Base-by-base conservation (phyloP, 2,797 vertebrate species). In the Spea hammondii region DNA sequence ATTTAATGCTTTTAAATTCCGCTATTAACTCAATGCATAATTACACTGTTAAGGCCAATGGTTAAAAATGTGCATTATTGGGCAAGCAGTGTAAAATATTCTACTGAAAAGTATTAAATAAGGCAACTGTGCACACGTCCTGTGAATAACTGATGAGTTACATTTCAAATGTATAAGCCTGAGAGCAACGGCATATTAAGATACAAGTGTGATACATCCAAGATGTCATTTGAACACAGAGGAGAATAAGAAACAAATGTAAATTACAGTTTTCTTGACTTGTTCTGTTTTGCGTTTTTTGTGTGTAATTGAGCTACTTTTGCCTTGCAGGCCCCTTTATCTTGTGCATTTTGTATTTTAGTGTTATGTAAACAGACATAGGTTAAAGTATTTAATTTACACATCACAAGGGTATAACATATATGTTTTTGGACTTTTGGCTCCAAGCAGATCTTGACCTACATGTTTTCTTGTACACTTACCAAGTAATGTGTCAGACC, bases 311-410 rank as follows among this genome's bases (percentile, higher is more conserved):
- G 9, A 79, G 51, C 51, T 74, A 11, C 54, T 69, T 68, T 62
- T 68, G 72, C 65, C 78, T 70, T 53, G 44, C 55, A 65, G 72
- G 65, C 48, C 8, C 55, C 78, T 53, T 79, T 65, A 74, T 17
- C 32, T 62, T 32, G 32, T 32, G 32, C 32, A 32, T 32, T 32
- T 32, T 32, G 32, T 32, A 32, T 50, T 71, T 79, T 54, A 70
- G 54, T 74, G 70, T 69, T 74, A 79, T 79, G 55, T 73, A 79
- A 79, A 74, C 48, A 74, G 78, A 79, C 64, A 79, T 79, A 70
- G 17, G 66, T 65, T 69, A 65, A 70, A 64, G 55, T 74, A 55
- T 74, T 73, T 73, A 68, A 70, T 74, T 79, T 70, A 48, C 66
- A 54, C 57, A 54, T 48, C 65, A 59, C n/a, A 74, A 57, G 32